These are phyloP conservation scores for Embidobia sp. DNA, from an alignment of 2,888 invertebrate genomes.

Conservation along the genomic window DNA sequence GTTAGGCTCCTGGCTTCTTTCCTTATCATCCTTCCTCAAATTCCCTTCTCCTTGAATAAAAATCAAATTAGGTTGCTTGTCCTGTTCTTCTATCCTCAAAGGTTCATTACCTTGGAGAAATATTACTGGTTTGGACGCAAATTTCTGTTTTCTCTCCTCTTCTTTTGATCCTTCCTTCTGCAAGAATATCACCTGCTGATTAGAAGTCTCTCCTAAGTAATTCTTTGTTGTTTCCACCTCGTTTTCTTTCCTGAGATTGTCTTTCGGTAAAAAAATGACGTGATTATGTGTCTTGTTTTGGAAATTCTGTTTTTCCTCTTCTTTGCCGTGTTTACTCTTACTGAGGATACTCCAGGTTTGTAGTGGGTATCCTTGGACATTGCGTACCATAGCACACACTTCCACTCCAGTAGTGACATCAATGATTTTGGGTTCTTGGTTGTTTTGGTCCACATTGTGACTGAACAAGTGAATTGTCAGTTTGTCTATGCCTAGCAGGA, in stretches of 20 bases:
- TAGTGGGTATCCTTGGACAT: slow-evolving; percentile 59
- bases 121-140: slow-evolving; percentile 22
- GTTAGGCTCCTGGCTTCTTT: slow-evolving; percentile 1
- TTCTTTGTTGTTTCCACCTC: not conserved
- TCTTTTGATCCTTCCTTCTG: slow-evolving; percentile 19
- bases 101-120: slow-evolving; percentile 32
- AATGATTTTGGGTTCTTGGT: slow-evolving; percentile 62
- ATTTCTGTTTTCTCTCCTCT: slow-evolving; percentile 13
- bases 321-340: slow-evolving; percentile 1
- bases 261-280: slow-evolving; percentile 24
- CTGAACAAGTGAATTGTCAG: slow-evolving; percentile 91
- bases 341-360: slow-evolving; percentile 71
- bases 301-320: slow-evolving; percentile 7
- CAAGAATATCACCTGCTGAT: slow-evolving; percentile 36
- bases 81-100: slow-evolving; percentile 27
- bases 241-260: not conserved
- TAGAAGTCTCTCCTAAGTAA: not conserved
- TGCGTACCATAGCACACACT: slow-evolving; percentile 54
- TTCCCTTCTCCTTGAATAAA: slow-evolving; percentile 22
- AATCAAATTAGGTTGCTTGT: slow-evolving; percentile 28
- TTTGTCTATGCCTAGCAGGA: slow-evolving; percentile 89
- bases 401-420: slow-evolving; percentile 47
- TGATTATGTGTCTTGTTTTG: slow-evolving; percentile 10
- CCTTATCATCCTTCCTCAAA: slow-evolving; percentile 3
- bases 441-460: slow-evolving; percentile 83